Base-by-base conservation (phyloP, 2,888 invertebrate genomes). In the Salpingus planirostris region DNA sequence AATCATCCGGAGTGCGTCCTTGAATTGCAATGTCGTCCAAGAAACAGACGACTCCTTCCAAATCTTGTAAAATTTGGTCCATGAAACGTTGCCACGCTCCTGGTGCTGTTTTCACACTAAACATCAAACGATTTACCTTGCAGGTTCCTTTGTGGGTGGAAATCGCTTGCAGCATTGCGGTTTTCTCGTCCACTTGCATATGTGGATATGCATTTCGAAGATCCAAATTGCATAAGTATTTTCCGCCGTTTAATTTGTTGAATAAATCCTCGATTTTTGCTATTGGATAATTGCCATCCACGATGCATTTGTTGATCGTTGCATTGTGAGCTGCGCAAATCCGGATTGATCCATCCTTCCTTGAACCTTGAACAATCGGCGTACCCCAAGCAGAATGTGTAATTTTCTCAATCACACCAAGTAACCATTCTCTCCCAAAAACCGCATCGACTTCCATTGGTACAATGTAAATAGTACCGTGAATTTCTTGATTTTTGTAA, bases 21-120 rank as follows among this genome's bases (percentile, higher is more conserved):
- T 48, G 43, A 22, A 55, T 31, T 5, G 42, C 29, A 11, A 52
- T 49, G 14, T 59, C 56, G 31, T 57, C 53, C 15, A 55, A 56
- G 38, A 57, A 57, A 40, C 51, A 52, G 1, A 40, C 40, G n/a
- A 44, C 46, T 1, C 50, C 52, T 10, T 40, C 36, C 2, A 54
- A 7, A 18, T 46, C 48, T 15, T 41, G 42, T 13, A 56, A 38
- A 10, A 49, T 30, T 29, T 51, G 46, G 18, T 56, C 57, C 53
- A 59, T 57, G 29, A 44, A 50, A 2, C 47, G 36, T 40, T 57
- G 54, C 46, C 53, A 55, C 1, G 44, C 24, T 23, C 31, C 43
- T 22, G 55, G 54, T 10, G 52, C 50, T 2, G 43, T 35, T 37
- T 53, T 47, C 0, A 55, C 43, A 13, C 52, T 52, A 32, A 53